Conservation (phyloP, 2,113 vertebrate species). For the Rhinoptilus africanus region DNA sequence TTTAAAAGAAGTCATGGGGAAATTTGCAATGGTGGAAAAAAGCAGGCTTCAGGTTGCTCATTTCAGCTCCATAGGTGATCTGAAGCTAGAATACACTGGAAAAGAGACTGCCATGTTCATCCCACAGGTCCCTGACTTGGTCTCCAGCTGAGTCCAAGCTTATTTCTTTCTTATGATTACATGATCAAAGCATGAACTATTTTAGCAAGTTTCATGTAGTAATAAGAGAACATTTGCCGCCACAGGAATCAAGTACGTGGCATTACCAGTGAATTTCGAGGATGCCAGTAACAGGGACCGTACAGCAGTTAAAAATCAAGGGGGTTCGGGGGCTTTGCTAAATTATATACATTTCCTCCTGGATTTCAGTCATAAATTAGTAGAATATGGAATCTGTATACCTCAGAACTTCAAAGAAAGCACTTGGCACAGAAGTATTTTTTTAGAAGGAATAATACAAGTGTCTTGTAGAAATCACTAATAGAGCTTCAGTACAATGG, state of each 20-base stretch:
- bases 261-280: neutral
- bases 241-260: neutral
- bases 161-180: neutral
- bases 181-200: neutral
- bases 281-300: neutral
- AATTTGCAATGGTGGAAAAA: neutral
- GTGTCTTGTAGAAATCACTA: neutral
- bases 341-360: neutral
- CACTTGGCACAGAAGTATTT: neutral
- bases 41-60: neutral
- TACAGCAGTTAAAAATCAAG: neutral
- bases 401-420: neutral
- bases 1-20: neutral
- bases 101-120: neutral
- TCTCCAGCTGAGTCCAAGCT: neutral
- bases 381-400: neutral
- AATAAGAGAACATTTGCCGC: neutral
- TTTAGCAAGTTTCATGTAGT: neutral
- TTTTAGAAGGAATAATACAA: neutral
- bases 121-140: neutral
- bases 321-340: rapidly evolving
- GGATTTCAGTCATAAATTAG: neutral
- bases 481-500: neutral
- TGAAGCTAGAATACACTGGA: neutral
- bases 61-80: neutral